Base-by-base conservation (phyloP, 2,113 vertebrate genomes). In the Laterallus jamaicensis region DNA sequence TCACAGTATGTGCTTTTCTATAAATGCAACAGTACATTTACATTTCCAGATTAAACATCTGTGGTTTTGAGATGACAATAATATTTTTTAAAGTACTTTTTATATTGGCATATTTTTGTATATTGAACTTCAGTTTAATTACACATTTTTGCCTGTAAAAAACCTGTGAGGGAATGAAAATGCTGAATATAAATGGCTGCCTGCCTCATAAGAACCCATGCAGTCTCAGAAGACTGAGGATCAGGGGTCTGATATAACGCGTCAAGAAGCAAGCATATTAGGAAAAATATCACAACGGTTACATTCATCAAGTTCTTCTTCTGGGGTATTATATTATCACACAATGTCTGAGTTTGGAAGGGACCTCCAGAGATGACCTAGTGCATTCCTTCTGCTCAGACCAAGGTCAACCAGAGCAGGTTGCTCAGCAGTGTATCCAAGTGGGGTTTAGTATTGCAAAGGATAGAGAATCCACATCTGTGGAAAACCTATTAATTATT, bases 1-100 rank as follows among this genome's bases (percentile, higher is more conserved):
- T 76, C 69, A 74, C 55, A 71, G 11, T 56, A 9, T 19, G 19
- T 66, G 39, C 22, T 93, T 89, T 82, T 88, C 67, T 79, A 74
- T 35, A 73, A 92, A 71, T 2, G 5, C 14, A 91, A 37, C 32
- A 32, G 58, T 88, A 21, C 11, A 47, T 88, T 92, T 88, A 70
- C 28, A 50, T 75, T 92, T 92, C 17, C 56, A 88, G n/a, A 67
- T 59, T 84, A 91, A 91, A 49, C 20, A 58, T 73, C 25, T 59
- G 24, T 66, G 20, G 37, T 47, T 93, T 89, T 79, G 49, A 87
- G 77, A 73, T 67, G 26, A 67, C 18, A 69, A 25, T 15, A 54
- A 66, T 71, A 58, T 81, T 66, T 66, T 54, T 81, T 82, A 56
- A 81, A 50, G 31, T 79, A n/a, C 28, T 74, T 24, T 66, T 76